These are phyloP conservation scores for Drosophila mimica DNA, from an alignment of 2,888 invertebrate genomes.

Conservation along the genomic window DNA sequence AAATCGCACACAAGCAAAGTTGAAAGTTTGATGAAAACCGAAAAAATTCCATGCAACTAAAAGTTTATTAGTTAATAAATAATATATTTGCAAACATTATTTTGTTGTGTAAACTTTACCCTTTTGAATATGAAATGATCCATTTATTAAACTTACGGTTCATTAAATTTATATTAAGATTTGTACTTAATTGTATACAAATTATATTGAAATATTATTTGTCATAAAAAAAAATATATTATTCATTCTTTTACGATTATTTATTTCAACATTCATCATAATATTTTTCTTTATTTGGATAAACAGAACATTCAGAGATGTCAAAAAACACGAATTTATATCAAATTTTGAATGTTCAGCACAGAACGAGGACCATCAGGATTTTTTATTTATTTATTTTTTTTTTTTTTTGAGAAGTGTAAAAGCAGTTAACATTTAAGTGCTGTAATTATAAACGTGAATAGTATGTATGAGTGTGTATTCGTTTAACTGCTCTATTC, in stretches of 20 bases:
- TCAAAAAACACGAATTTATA: not conserved
- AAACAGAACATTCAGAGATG: not conserved
- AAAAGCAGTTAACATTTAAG: slow-evolving; percentile 2
- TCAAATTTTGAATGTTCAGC: not conserved
- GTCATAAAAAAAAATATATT: not conserved
- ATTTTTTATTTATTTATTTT: not conserved
- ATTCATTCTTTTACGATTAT: not conserved
- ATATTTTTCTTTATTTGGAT: not conserved
- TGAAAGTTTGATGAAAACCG: not conserved
- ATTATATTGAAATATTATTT: not conserved
- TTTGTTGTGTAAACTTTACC: too few species aligned
- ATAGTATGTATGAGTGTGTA: not conserved
- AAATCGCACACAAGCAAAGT: not conserved
- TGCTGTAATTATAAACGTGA: slow-evolving; percentile 41
- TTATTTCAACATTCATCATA: not conserved
- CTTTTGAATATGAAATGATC: not conserved
- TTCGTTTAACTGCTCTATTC: slow-evolving; percentile 43
- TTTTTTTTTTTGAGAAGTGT: not conserved
- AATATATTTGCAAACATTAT: not conserved
- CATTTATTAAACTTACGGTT: not conserved
- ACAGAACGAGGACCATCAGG: not conserved
- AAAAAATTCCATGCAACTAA: not conserved
- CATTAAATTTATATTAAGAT: not conserved
- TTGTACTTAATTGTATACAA: not conserved
- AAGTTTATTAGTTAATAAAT: not conserved